Evolutionary conservation across 2,797 vertebrate genomes (phyloP).

Genomic region (Hafferia zeledoni): DNA sequence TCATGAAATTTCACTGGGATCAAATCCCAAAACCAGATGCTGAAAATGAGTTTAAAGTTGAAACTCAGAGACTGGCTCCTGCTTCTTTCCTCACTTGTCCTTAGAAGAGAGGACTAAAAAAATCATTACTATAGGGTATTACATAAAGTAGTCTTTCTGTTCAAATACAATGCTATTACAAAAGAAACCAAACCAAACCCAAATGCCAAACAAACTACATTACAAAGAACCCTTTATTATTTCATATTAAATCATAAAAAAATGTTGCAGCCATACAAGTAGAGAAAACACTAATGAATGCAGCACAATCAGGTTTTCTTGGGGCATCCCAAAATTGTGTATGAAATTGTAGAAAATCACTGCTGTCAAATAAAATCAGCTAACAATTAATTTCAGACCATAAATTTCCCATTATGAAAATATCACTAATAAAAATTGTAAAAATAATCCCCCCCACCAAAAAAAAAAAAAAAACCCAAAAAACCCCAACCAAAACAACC

Average conservation of each 20-base stretch:
- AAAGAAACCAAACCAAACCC: not conserved
- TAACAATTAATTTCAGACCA: conserved; percentile 10
- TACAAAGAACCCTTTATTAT: not conserved
- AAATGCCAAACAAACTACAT: not conserved
- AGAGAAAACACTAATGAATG: not conserved
- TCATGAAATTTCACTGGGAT: not conserved
- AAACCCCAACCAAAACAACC: no score
- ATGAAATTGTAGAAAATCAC: conserved; percentile 10
- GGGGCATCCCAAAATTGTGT: not conserved
- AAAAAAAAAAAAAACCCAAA: not conserved
- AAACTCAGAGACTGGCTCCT: not conserved
- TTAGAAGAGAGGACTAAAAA: not conserved
- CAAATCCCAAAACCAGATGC: conserved; percentile 24
- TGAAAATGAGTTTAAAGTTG: not conserved
- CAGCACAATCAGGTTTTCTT: not conserved
- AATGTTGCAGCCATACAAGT: not conserved
- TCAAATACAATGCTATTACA: not conserved
- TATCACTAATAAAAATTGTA: not conserved
- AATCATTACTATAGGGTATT: not conserved
- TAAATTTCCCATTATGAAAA: conserved; percentile 13
- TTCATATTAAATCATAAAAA: not conserved
- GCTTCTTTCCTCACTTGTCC: not conserved
- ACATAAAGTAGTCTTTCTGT: not conserved
- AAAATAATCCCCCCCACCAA: not conserved
- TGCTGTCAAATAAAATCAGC: conserved; percentile 24